These are phyloP conservation scores for Ataeniobius toweri DNA, from an alignment of 2,797 vertebrate genomes.

Conservation along the genomic window DNA sequence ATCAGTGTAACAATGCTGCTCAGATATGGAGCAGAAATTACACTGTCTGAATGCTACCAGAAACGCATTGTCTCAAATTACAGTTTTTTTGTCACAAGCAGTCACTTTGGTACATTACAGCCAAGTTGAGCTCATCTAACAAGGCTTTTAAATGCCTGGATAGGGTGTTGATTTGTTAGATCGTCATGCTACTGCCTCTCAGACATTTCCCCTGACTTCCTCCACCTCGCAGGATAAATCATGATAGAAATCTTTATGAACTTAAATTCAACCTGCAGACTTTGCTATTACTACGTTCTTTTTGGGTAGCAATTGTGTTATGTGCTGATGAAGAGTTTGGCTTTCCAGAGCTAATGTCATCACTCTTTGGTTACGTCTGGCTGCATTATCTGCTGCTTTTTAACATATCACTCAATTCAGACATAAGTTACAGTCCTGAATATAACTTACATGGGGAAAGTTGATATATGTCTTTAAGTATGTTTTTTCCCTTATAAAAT, in stretches of 20 bases:
- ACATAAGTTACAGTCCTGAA: neutral
- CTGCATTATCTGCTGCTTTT: neutral
- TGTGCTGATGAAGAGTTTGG: neutral
- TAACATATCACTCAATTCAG: neutral
- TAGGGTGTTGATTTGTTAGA: neutral
- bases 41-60: neutral
- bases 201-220: neutral
- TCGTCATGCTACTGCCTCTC: neutral
- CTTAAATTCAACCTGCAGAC: neutral
- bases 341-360: neutral
- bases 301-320: neutral
- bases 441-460: neutral
- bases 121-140: neutral
- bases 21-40: no score
- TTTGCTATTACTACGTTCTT: neutral
- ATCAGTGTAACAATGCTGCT: no score
- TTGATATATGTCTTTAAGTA: neutral
- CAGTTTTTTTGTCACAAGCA: neutral
- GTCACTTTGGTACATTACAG: neutral
- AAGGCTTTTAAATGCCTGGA: neutral
- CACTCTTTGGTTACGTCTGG: neutral
- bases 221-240: neutral
- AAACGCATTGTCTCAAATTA: neutral
- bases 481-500: neutral
- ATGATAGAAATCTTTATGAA: neutral